A percentile compares a stretch with the other conserved stretches of the same genome.
Evolutionary conservation across 2,797 vertebrate species (phyloP).

Genomic region (Sebastes ruberrimus): DNA sequence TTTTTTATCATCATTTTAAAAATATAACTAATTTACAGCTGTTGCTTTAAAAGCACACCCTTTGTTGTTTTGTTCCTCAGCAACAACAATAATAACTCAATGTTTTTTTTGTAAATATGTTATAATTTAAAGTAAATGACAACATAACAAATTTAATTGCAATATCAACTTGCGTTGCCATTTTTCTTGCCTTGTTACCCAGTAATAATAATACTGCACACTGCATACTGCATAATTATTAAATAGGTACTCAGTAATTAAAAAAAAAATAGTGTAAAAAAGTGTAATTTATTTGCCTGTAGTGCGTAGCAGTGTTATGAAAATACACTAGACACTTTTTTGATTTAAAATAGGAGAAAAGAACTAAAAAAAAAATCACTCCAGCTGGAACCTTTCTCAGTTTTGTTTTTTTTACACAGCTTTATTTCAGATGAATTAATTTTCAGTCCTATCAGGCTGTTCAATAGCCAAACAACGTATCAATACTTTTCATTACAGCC

Average conservation of each 20-base stretch:
- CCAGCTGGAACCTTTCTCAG: not conserved
- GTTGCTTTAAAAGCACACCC: not conserved
- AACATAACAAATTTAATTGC: not conserved
- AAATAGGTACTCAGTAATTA: not conserved
- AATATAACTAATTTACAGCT: not conserved
- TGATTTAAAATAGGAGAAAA: not conserved
- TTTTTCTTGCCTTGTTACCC: not conserved
- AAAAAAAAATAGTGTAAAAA: not conserved
- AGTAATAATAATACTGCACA: not conserved
- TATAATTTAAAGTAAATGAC: not conserved
- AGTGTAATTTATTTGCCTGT: not conserved
- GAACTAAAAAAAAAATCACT: not conserved
- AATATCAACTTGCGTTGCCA: not conserved
- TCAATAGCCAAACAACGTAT: slow-evolving; percentile 86
- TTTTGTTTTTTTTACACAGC: slow-evolving; percentile 70
- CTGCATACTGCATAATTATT: not conserved
- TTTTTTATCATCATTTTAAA: not conserved
- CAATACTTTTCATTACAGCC: slow-evolving; percentile 84
- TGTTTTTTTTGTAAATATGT: not conserved
- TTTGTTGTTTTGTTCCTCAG: not conserved
- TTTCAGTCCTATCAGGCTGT: slow-evolving; percentile 87
- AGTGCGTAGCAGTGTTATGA: not conserved
- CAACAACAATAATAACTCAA: not conserved
- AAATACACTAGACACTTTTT: not conserved
- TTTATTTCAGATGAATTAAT: slow-evolving; percentile 93